Conservation (phyloP, 2,113 vertebrate genomes). For the Eonycteris spelaea region DNA sequence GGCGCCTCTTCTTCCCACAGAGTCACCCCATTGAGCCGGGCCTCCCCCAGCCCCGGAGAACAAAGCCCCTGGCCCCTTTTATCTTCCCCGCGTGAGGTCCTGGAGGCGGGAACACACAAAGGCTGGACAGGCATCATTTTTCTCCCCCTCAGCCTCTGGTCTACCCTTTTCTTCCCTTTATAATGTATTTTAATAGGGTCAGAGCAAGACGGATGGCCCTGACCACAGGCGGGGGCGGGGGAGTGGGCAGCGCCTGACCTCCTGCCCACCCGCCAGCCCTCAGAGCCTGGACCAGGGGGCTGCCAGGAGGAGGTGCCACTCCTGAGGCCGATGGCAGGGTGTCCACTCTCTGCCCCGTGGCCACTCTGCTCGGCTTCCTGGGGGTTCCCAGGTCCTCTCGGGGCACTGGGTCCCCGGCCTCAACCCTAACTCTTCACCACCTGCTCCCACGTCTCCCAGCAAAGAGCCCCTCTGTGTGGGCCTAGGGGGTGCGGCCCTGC, state of each 20-base stretch:
- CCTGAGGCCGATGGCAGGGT: fast-evolving
- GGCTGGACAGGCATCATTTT: slow-evolving; percentile 74
- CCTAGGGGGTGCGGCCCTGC: fast-evolving
- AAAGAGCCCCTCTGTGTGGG: too few species aligned
- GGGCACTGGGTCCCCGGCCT: not conserved
- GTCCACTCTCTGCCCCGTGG: not conserved
- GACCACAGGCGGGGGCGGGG: not conserved
- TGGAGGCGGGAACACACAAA: slow-evolving; percentile 72
- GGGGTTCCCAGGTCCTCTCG: not conserved
- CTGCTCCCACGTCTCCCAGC: fast-evolving
- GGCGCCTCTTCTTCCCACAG: slow-evolving; percentile 53
- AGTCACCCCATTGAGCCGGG: slow-evolving; percentile 33
- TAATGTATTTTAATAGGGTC: slow-evolving; percentile 75
- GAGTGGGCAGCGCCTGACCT: slow-evolving; percentile 45
- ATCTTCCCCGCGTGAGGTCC: slow-evolving; percentile 59
- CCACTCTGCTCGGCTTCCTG: not conserved
- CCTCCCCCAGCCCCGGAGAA: not conserved
- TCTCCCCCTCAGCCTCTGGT: slow-evolving; percentile 54
- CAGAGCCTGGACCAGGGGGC: not conserved
- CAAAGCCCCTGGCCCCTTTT: slow-evolving; percentile 33
- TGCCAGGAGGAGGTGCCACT: not conserved
- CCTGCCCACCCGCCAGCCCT: not conserved
- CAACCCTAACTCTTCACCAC: not conserved
- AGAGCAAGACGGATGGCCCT: slow-evolving; percentile 78
- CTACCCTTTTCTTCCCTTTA: slow-evolving; percentile 77